These are phyloP conservation scores for Piliocolobus tephrosceles DNA, from an alignment of 2,113 vertebrate genomes.

Conservation along the genomic window DNA sequence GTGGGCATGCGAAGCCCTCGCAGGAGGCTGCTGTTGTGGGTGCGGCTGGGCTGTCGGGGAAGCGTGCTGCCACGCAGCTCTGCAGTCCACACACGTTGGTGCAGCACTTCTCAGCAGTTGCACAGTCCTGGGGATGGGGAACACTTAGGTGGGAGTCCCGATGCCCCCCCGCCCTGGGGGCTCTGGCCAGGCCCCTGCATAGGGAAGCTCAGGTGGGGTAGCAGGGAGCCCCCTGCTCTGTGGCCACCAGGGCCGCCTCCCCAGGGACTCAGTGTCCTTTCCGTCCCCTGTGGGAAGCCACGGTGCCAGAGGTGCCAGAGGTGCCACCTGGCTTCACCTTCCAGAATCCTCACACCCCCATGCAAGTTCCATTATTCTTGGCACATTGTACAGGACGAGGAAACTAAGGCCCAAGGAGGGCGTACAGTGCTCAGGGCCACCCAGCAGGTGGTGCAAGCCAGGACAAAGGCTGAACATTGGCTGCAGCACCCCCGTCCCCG, in stretches of 20 bases:
- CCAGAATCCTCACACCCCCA: not conserved
- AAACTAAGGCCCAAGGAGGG: not conserved
- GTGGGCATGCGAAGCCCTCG: slow-evolving; percentile 91
- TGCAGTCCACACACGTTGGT: slow-evolving; percentile 96
- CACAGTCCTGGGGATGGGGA: slow-evolving; percentile 88
- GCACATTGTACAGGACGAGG: accelerated
- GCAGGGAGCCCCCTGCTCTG: no score
- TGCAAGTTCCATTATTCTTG: not conserved
- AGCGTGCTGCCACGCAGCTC: slow-evolving; percentile 96
- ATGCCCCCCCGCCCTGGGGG: no score
- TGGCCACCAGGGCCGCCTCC: not conserved
- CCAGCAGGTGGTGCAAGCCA: not conserved
- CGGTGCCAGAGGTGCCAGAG: accelerated
- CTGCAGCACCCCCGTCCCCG: no score
- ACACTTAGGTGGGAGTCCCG: not conserved
- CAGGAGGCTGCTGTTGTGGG: slow-evolving; percentile 84
- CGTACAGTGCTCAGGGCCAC: not conserved
- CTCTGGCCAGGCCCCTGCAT: no score
- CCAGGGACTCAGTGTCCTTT: not conserved
- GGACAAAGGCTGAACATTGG: no score
- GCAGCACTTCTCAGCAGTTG: slow-evolving; percentile 95
- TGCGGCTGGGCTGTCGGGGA: slow-evolving; percentile 84
- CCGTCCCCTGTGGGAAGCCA: not conserved
- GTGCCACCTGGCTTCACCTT: not conserved
- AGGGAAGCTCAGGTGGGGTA: no score